Percentiles rank a stretch among this genome's conserved stretches.
phyloP scores from a whole-genome alignment of 2,797 vertebrate genomes.

The Melanotaenia parkinsoni region DNA sequence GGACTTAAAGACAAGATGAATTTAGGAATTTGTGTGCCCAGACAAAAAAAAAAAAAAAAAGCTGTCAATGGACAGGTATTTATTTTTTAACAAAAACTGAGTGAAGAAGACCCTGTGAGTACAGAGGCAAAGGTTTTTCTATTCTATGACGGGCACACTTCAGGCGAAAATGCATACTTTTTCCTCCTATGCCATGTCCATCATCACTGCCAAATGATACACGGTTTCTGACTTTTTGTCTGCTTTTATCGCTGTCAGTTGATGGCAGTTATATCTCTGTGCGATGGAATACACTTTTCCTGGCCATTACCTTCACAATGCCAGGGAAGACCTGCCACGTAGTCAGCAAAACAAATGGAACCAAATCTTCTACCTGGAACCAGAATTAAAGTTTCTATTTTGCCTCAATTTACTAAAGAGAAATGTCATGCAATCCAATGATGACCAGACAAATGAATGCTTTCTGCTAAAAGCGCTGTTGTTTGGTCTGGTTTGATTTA shows the following conservation, averaged over 20 bases:
- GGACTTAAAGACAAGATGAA: constrained; percentile 3
- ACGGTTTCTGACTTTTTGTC: constrained; percentile 1
- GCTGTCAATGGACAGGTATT: constrained; percentile 9
- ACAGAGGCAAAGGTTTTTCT: constrained; percentile 29
- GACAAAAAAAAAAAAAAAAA: background rate
- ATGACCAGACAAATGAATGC: background rate
- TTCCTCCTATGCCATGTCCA: constrained; percentile 13
- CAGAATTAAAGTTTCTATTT: constrained; percentile 5
- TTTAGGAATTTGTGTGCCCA: background rate
- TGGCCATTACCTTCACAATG: constrained; percentile 5
- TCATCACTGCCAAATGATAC: constrained; percentile 22
- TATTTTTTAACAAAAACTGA: constrained; percentile 8
- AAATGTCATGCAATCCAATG: background rate
- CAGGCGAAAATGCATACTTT: constrained; percentile 35
- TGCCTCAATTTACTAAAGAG: background rate
- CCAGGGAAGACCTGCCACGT: constrained; percentile 1
- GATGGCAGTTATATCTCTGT: constrained; percentile 18
- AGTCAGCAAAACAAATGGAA: background rate
- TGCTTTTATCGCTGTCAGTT: constrained; percentile 19
- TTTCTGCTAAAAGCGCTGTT: background rate
- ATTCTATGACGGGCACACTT: constrained; percentile 50
- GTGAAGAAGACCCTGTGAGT: constrained; percentile 35
- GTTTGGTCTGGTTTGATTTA: background rate
- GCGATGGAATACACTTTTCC: background rate
- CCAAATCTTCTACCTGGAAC: background rate